phyloP scores from a whole-genome alignment of 2,888 invertebrate genomes.

The Taenaris catops region DNA sequence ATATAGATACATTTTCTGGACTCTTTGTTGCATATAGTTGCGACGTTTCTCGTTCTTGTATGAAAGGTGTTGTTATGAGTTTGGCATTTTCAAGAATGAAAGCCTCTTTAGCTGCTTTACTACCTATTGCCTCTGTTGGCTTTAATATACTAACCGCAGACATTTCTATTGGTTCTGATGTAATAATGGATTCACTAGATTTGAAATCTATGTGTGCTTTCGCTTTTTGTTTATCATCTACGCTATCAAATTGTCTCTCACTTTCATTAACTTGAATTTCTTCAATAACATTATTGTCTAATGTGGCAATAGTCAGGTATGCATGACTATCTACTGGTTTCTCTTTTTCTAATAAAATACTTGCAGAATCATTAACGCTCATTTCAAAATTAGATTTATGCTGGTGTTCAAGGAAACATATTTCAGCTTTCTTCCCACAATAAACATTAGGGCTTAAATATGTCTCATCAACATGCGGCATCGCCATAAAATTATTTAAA shows the following conservation, averaged over 20 bases:
- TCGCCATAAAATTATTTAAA: constrained; percentile 80
- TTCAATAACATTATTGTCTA: constrained; percentile 80
- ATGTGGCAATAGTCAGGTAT: constrained; percentile 64
- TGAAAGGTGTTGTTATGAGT: constrained; percentile 78
- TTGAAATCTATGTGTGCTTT: constrained; percentile 80
- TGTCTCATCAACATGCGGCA: constrained; percentile 83
- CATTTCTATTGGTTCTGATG: constrained; percentile 73
- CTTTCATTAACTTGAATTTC: constrained; percentile 83
- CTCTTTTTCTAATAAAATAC: constrained; percentile 58
- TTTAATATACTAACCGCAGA: constrained; percentile 70
- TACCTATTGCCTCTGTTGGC: constrained; percentile 65
- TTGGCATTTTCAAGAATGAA: constrained; percentile 83
- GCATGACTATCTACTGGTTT: constrained; percentile 61
- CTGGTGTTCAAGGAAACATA: constrained; percentile 81
- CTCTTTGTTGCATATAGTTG: constrained; percentile 40
- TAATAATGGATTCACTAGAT: constrained; percentile 79
- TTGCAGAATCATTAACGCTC: constrained; percentile 81
- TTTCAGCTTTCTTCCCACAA: constrained; percentile 74
- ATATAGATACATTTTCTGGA: constrained; percentile 55
- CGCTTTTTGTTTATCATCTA: constrained; percentile 67
- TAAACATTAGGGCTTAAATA: constrained; percentile 69
- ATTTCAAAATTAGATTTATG: constrained; percentile 80
- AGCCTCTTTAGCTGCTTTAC: constrained; percentile 53
- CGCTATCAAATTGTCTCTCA: constrained; percentile 76
- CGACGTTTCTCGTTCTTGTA: constrained; percentile 83